Conservation (phyloP, 2,797 vertebrate species). For the Taeniopygia guttata region DNA sequence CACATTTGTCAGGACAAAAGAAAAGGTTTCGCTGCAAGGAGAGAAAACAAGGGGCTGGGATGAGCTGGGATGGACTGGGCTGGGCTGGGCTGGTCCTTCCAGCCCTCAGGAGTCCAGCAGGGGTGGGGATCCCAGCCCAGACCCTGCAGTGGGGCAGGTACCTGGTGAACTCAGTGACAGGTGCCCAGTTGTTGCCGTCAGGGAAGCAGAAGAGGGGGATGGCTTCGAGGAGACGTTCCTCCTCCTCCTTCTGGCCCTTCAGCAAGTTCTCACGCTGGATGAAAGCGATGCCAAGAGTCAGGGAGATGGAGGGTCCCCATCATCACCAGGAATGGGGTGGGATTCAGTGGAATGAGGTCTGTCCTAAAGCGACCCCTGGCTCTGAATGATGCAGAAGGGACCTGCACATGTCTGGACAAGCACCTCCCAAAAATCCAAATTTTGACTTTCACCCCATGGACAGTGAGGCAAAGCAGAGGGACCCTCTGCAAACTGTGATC, state of each 20-base stretch:
- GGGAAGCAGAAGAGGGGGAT: conserved; percentile 96
- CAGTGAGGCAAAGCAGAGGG: background rate
- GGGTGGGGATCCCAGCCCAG: background rate
- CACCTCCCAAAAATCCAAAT: background rate
- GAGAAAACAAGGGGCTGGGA: background rate
- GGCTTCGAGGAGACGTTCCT: conserved; percentile 86
- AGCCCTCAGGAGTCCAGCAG: background rate
- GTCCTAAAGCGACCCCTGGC: accelerated
- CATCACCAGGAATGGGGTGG: background rate
- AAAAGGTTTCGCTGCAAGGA: conserved; percentile 89
- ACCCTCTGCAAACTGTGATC: background rate
- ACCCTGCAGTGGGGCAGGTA: background rate
- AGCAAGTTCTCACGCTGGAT: conserved; percentile 85
- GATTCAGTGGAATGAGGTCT: background rate
- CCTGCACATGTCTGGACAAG: background rate
- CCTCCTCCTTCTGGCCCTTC: conserved; percentile 88
- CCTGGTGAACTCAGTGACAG: conserved; percentile 87
- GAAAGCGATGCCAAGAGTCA: background rate
- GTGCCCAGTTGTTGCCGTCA: conserved; percentile 88
- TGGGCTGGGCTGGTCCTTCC: background rate
- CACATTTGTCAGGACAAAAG: conserved; percentile 92
- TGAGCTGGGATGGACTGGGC: background rate
- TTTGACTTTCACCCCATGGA: background rate
- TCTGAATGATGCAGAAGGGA: background rate
- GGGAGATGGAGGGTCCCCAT: background rate